Evolutionary conservation across 2,888 invertebrate genomes (phyloP), one percentile per base, ranked within the genome.

Genomic region (Acronicta alni): DNA sequence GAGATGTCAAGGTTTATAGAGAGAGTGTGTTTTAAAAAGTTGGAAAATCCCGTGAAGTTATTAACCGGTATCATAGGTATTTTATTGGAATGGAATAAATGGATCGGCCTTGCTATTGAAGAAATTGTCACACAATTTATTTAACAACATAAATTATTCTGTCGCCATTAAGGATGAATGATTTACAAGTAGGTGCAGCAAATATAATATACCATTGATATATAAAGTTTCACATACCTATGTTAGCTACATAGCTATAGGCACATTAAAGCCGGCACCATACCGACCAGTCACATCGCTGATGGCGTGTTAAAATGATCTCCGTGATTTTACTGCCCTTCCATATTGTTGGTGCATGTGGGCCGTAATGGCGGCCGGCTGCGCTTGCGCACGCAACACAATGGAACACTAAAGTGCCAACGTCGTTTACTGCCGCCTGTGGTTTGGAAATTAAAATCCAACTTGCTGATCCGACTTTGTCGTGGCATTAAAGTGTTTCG

Each of bases 401-500:
- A 94, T 94, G 89, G 92, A 86, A 86, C 92, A 87, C 88, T 93
- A 93, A 94, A 93, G 86, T 88, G 86, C 86, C 83, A 86, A 87
- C 85, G 83, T 87, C 89, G 88, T 92, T 92, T 92, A 94, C 90
- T 84, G 87, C 85, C 80, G 81, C 74, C 84, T 93, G 93, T 89
- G 94, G 94, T 94, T 93, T 91, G 89, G 93, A 92, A 94, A 95
- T 94, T 94, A 94, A 94, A 95, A 94, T 93, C 85, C 81, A 82
- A 84, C 87, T 87, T 84, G 84, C 85, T 86, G 88, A 91, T 89
- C 87, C 81, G 82, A 69, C 71, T 70, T 64, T 70, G 73, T 72
- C 71, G 71, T 55, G 58, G 57, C 49, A 69, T 79, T 69, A 64
- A 80, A 80, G 75, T 63, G 71, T 63, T 49, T 53, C 23, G 54